These are phyloP conservation scores for Druon quercuslanigerum DNA, from an alignment of 1,140 invertebrate genomes.

Conservation along the genomic window DNA sequence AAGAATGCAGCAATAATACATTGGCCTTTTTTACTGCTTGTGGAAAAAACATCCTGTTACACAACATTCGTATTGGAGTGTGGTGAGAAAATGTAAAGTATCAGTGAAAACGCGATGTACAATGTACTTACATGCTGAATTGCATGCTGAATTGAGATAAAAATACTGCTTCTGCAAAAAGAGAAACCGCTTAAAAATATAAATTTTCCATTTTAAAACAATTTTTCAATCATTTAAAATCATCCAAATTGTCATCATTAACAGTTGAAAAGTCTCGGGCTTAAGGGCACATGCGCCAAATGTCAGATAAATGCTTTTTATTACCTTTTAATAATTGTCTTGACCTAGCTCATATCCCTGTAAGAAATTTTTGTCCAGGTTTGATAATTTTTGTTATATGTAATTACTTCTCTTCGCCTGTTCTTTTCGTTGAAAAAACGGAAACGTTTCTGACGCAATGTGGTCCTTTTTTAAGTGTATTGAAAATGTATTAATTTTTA, in stretches of 20 bases:
- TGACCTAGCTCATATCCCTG: too few species aligned
- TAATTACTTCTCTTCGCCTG: too few species aligned
- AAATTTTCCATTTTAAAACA: background rate
- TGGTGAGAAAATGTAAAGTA: background rate
- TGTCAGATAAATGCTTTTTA: too few species aligned
- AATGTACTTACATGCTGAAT: background rate
- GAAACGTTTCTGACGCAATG: too few species aligned
- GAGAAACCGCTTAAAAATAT: background rate
- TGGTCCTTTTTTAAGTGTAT: too few species aligned
- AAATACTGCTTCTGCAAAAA: background rate
- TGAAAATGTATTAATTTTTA: too few species aligned
- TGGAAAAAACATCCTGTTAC: slow-evolving; percentile 3
- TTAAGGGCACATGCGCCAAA: too few species aligned
- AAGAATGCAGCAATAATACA: slow-evolving; percentile 21
- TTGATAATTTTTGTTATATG: too few species aligned
- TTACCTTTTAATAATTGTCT: too few species aligned
- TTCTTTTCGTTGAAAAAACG: too few species aligned
- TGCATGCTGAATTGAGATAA: background rate
- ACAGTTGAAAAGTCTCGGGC: background rate
- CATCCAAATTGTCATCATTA: background rate
- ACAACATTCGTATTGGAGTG: background rate
- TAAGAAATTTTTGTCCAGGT: too few species aligned
- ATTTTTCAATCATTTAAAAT: background rate
- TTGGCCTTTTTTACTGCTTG: slow-evolving; percentile 6
- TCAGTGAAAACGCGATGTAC: background rate